These are phyloP conservation scores for Strigamia crassipes DNA, from an alignment of 2,888 invertebrate genomes.

Conservation along the genomic window DNA sequence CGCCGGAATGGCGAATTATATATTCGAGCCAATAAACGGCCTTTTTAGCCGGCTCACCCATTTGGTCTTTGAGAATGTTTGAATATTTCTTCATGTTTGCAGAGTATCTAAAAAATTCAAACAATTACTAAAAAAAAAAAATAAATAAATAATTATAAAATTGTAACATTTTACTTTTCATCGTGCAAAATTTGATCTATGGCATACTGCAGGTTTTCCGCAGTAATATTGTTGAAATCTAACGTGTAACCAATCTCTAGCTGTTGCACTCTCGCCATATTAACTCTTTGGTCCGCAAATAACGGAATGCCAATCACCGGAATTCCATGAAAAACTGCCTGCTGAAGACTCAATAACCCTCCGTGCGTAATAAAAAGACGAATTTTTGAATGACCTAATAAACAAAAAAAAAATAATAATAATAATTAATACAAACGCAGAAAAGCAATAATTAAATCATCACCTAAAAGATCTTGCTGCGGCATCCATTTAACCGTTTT, in stretches of 20 bases:
- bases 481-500: background rate
- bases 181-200: background rate
- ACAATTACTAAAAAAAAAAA: background rate
- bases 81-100: background rate
- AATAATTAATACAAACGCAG: background rate
- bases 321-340: background rate
- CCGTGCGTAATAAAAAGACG: background rate
- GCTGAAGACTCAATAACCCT: background rate
- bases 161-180: background rate
- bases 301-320: background rate
- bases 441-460: background rate
- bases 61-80: background rate
- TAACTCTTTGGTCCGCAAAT: background rate
- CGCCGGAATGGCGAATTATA: background rate
- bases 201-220: background rate
- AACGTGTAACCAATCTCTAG: background rate
- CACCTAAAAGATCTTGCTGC: slow-evolving; percentile 12
- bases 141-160: background rate
- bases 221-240: background rate
- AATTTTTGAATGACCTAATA: background rate
- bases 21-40: background rate
- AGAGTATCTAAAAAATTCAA: background rate
- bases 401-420: background rate
- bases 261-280: background rate
- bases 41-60: background rate